Evolutionary conservation across 2,113 vertebrate genomes (phyloP), one percentile per base, ranked within the genome.

Genomic region (Argyrosomus japonicus): DNA sequence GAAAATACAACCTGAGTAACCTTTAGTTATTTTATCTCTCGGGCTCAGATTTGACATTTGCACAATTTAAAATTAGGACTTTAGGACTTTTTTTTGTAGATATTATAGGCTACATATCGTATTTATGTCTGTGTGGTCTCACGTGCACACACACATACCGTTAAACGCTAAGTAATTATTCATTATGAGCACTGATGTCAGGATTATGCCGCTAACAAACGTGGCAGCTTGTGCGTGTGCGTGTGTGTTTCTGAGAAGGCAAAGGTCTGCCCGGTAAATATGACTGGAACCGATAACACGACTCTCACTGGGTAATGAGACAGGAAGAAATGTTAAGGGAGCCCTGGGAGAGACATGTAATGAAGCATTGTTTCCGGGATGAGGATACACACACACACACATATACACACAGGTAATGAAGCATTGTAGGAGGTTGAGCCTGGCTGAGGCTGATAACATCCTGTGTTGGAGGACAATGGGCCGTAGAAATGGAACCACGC

Each of bases 401-500:
- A 64, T 18, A 81, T 75, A 71, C 48, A 57, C 71, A 74, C 84
- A 88, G 84, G 80, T 94, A 92, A 92, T 93, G 91, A 93, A 93
- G 91, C 93, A 92, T 93, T 92, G 87, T 92, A 58, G 79, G 84
- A 78, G 86, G 79, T 18, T 80, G 82, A 92, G 93, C 83, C 92
- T 95, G 93, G 92, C 73, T 75, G 73, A 74, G 84, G 68, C 92
- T 90, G 94, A 94, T 95, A 95, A 94, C 92, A 93, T 92, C 92
- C 94, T 70, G 53, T 92, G 93, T 88, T 91, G 82, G 89, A 91
- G 88, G 92, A 95, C 93, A 94, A 93, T 94, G 87, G 88, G 77
- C 87, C 72, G 64, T 84, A 84, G 80, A 82, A 90, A 92, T 88
- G 79, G 75, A 89, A 83, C 76, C 68, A 77, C 51, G 40, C 54